Base-by-base conservation (phyloP, 2,888 invertebrate species). In the Steinernema hermaphroditum region DNA sequence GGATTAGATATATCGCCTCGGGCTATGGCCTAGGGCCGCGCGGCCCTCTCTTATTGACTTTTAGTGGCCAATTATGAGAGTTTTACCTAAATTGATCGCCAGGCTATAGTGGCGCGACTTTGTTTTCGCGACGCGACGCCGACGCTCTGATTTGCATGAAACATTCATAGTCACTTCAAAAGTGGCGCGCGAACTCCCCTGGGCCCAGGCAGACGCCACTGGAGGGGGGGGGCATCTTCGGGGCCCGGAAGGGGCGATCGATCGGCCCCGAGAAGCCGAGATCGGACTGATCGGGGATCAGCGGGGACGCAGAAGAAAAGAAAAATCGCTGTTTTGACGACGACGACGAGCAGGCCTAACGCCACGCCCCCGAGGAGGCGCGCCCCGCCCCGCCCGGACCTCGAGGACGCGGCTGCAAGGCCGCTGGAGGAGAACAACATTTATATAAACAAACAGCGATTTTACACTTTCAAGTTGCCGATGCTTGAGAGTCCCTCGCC, bases 401-500 rank as follows among this genome's bases (percentile, higher is more conserved):
- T 54, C 54, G 27, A 54, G 54, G 54, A 54, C 12, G 54, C 22
- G 54, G 54, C 6, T 27, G 54, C 22, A 27, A 54, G 54, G 27
- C 24, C 22, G 46, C 16, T 46, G 46, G 46, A 46, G 22, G 27
- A 2, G 54, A 54, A 54, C 54, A 24, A 54, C 54, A 54, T 54
- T 54, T 54, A 54, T 54, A 27, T 54, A 54, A 54, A 54, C 54
- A 54, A 54, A 54, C 54, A 54, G 54, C 54, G 54, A 14, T 27
- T 54, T 54, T 54, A 54, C 54, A 54, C 54, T 54, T 54, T 54
- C 54, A 54, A 54, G 54, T 54, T 27, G 54, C 54, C 54, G 54
- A 22, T 27, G 54, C 54, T 54, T 54, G 54, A 54, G 54, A 54
- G 27, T 4, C 24, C 22, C 43, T 16, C 22, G n/a, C n/a, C 46